Evolutionary conservation across 2,797 vertebrate species (phyloP).

Genomic region (Spondyliosoma cantharus): DNA sequence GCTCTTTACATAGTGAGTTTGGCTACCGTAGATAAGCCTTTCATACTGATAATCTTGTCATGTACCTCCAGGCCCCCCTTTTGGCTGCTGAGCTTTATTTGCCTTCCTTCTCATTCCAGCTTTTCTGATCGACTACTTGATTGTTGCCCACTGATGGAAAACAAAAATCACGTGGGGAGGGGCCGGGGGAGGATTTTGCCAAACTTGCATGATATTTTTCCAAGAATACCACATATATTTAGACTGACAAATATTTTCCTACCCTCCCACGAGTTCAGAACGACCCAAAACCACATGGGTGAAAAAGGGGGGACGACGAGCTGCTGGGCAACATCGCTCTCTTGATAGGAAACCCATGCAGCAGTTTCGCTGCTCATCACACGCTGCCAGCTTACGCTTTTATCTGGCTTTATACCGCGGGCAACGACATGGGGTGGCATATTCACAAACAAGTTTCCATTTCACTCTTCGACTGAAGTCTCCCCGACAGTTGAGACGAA

Average conservation of each 20-base stretch:
- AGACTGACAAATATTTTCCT: conserved; percentile 21
- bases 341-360: conserved; percentile 4
- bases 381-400: neutral
- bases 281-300: conserved; percentile 28
- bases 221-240: conserved; percentile 16
- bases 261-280: conserved; percentile 3
- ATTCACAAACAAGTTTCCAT: conserved; percentile 26
- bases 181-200: neutral
- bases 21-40: no score
- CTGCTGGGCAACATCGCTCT: neutral
- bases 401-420: neutral
- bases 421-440: neutral
- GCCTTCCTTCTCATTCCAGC: neutral
- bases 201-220: conserved; percentile 7
- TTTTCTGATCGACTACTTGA: conserved; percentile 1
- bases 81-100: neutral
- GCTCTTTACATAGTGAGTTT: neutral
- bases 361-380: conserved; percentile 15
- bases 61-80: neutral
- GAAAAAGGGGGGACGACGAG: neutral
- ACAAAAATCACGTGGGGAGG: neutral
- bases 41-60: neutral
- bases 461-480: neutral
- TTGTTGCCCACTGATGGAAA: conserved; percentile 22
- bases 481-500: conserved; percentile 1